Evolutionary conservation across 2,888 invertebrate genomes (phyloP).

Genomic region (Ichneumoninae sp.): DNA sequence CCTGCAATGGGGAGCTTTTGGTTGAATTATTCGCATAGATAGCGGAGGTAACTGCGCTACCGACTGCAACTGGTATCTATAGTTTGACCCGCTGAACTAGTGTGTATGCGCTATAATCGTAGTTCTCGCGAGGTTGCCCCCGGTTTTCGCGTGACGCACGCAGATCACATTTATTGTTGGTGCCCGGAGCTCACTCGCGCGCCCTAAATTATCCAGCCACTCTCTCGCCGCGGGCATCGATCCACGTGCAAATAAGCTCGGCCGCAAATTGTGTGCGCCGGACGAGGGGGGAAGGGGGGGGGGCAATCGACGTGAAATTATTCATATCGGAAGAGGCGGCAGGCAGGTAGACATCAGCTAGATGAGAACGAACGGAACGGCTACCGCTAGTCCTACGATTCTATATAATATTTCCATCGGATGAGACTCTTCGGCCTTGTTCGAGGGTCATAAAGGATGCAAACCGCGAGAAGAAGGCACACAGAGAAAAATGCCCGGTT

Average conservation of each 20-base stretch:
- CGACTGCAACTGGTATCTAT: not conserved
- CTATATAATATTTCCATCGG: not conserved
- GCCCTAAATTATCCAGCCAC: slow-evolving; percentile 56
- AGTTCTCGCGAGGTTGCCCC: slow-evolving; percentile 37
- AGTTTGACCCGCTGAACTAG: not conserved
- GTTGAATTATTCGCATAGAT: slow-evolving; percentile 1
- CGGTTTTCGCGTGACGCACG: slow-evolving; percentile 63
- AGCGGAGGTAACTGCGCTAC: not conserved
- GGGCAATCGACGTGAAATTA: slow-evolving; percentile 57
- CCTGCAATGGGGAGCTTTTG: not conserved
- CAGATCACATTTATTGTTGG: slow-evolving; percentile 62
- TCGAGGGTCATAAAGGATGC: not conserved
- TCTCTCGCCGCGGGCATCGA: slow-evolving; percentile 45
- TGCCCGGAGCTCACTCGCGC: slow-evolving; percentile 42
- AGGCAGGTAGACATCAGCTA: slow-evolving; percentile 21
- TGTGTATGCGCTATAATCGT: not conserved
- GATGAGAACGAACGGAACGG: not conserved
- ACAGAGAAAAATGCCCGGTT: not conserved
- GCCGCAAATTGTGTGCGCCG: slow-evolving; percentile 56
- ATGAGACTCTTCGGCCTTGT: not conserved
- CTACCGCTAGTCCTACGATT: not conserved
- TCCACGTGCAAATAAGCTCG: slow-evolving; percentile 62
- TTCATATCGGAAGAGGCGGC: slow-evolving; percentile 44
- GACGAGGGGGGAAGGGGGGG: slow-evolving; percentile 8
- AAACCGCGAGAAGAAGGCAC: not conserved